Conservation (phyloP, 2,797 vertebrate genomes). For the Acanthurus leucopareius region DNA sequence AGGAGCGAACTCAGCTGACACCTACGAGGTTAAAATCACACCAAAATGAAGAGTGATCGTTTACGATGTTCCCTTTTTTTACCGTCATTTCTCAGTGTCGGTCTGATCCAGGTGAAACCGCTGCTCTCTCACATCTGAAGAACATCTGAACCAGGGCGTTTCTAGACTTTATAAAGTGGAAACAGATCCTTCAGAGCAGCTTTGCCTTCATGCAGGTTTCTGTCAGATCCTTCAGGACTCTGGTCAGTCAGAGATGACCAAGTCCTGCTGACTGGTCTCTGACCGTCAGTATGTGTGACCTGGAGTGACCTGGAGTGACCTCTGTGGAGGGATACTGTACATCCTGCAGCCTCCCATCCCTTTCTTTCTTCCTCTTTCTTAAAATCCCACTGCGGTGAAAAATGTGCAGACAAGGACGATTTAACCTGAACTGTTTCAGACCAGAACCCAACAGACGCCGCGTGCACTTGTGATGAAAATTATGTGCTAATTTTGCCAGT, state of each 20-base stretch:
- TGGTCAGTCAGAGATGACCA: background rate
- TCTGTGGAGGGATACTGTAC: constrained; percentile 4
- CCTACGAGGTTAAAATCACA: no score
- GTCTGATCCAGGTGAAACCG: background rate
- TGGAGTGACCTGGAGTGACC: constrained; percentile 42
- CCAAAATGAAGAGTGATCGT: no score
- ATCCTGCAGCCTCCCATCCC: background rate
- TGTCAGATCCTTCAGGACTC: background rate
- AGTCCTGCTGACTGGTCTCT: background rate
- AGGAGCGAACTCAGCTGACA: background rate
- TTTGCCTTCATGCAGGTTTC: no score
- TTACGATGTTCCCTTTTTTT: background rate
- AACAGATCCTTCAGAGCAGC: background rate
- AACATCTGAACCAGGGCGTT: constrained; percentile 32
- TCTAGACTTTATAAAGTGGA: constrained; percentile 17
- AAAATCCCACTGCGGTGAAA: constrained; percentile 3
- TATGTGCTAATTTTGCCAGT: constrained; percentile 23
- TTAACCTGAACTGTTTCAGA: background rate
- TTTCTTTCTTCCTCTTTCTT: constrained; percentile 7
- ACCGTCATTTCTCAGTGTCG: no score
- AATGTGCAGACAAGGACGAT: background rate
- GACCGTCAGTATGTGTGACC: background rate
- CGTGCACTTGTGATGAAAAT: background rate
- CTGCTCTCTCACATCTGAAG: constrained; percentile 1
- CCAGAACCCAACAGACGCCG: background rate